Evolutionary conservation across 2,797 vertebrate genomes (phyloP), one percentile per base, ranked within the genome.

Genomic region (Cetoscarus ocellatus): DNA sequence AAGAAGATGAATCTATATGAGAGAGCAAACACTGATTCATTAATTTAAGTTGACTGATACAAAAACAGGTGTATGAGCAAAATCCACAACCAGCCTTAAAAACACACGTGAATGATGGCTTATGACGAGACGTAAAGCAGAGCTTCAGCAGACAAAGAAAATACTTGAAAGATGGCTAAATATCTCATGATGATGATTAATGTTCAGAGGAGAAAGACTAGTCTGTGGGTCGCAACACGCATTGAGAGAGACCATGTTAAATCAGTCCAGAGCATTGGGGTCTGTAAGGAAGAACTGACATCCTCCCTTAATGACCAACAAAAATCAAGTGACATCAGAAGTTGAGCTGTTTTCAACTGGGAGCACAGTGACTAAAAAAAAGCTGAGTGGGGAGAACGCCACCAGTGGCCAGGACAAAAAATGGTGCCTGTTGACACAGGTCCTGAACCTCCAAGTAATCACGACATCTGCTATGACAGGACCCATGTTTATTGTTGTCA

Each of bases 111-210:
- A 60, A 53, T 53, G n/a, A 50, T 48, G 70, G 47, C 12, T 13
- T 70, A 35, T 18, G 18, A 17, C 12, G 51, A 54, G 61, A 34
- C 7, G n/a, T 40, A 44, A 44, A 42, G 61, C 50, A 57, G 40
- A 18, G 43, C 62, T 54, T 67, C 75, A 73, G 66, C 45, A 70
- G 52, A 67, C 42, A 43, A 34, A 47, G 48, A 35, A 52, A 48
- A 15, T 45, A 54, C 84, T 76, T 75, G 70, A 79, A 83, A 83
- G 67, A 68, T 27, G 61, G 65, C 73, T 68, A 44, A 36, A 53
- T 27, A 61, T 74, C 70, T 71, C 70, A 43, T 70, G 64, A 75
- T 53, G 43, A 84, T 75, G 62, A 83, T 50, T 75, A 50, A 79
- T 59, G 55, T 71, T 56, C 56, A 80, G 47, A 56, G n/a, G 58